Percentiles rank a stretch among this genome's conserved stretches.
Evolutionary conservation across 2,888 invertebrate species (phyloP).

Genomic region (Hydraecia micacea): DNA sequence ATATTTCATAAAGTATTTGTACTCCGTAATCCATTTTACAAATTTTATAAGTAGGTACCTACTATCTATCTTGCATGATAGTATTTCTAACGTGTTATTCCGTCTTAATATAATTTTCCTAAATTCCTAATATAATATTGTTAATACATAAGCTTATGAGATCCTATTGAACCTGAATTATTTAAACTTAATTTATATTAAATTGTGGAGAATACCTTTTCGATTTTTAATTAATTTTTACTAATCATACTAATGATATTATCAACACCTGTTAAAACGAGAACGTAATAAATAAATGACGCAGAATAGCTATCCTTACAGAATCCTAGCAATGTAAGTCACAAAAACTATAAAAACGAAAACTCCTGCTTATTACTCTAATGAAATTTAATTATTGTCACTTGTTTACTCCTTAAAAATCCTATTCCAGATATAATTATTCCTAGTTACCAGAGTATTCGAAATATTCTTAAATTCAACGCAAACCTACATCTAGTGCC

Average conservation of each 20-base stretch:
- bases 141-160: not conserved
- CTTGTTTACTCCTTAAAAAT: not conserved
- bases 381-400: not conserved
- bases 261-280: not conserved
- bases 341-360: not conserved
- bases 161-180: not conserved
- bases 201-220: constrained; percentile 46
- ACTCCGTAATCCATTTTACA: not conserved
- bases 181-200: not conserved
- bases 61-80: not conserved
- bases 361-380: not conserved
- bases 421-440: not conserved
- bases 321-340: constrained; percentile 7
- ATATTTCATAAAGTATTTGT: not conserved
- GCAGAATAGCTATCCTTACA: constrained; percentile 5
- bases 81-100: constrained; percentile 7
- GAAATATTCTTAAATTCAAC: not conserved
- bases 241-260: not conserved
- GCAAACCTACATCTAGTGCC: not conserved
- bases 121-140: not conserved
- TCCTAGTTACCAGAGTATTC: not conserved
- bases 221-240: not conserved
- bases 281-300: not conserved
- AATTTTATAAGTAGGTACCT: not conserved
- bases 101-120: not conserved